Evolutionary conservation across 2,113 vertebrate species (phyloP), one percentile per base, ranked within the genome.

Genomic region (Brachyhypopomus gauderio): DNA sequence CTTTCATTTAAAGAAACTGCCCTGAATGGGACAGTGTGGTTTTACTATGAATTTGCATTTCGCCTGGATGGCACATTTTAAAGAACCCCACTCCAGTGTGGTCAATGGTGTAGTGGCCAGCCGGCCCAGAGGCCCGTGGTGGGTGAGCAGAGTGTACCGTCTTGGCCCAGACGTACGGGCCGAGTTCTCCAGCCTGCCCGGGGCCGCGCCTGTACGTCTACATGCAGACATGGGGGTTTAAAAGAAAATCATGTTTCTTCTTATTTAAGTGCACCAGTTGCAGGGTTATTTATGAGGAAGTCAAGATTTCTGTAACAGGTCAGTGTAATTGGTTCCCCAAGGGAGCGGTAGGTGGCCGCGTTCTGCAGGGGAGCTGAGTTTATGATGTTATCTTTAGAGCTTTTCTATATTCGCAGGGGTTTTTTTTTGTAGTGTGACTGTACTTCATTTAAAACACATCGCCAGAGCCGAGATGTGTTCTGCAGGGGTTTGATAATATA

Each of bases 1-100:
- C 36, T 73, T 48, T 77, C 27, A 55, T 59, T 71, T 63, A 67
- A 79, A 79, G n/a, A 20, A 85, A 76, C 66, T 84, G 58, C 23
- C 38, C 2, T 66, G 38, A 75, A 75, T 66, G 60, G 27, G 71
- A 34, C 14, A 19, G 20, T 81, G 79, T 58, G 60, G 59, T 81
- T 66, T 67, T 81, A 75, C 41, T 56, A 67, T 4, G 34, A 58
- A 75, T 74, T 75, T 58, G 45, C 79, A 63, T 73, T 73, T 59
- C 64, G 41, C 71, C 23, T 74, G n/a, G 38, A 34, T 23, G 20
- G 58, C 69, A 63, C 48, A 62, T 71, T 79, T 79, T 52, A n/a
- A 9, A 22, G 27, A 62, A 62, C 72, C 72, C 78, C n/a, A 55
- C 52, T 78, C 52, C 30, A 45, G 23, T 62, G 30, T 17, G 69